phyloP scores from a whole-genome alignment of 2,797 vertebrate genomes.

The Poecilia gillii region DNA sequence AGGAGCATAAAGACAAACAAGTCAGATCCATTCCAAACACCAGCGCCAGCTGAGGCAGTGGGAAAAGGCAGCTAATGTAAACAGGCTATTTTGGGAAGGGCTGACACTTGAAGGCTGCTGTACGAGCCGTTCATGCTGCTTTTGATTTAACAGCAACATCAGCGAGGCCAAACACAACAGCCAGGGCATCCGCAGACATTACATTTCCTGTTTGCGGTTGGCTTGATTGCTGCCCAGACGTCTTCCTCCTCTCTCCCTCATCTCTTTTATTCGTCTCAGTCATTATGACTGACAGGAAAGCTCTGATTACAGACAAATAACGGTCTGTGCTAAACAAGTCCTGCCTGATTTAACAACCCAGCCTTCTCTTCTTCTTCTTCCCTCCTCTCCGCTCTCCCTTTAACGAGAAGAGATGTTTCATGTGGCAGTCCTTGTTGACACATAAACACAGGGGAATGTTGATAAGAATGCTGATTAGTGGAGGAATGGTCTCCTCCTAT shows the following conservation, averaged over 20 bases:
- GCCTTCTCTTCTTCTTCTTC: constrained; percentile 3
- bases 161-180: constrained; percentile 67
- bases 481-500: constrained; percentile 55
- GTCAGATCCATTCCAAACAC: constrained; percentile 61
- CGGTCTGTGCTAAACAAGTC: constrained; percentile 62
- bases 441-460: constrained; percentile 62
- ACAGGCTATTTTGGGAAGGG: constrained; percentile 65
- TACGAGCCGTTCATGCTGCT: constrained; percentile 65
- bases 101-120: constrained; percentile 62
- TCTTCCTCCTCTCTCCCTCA: constrained; percentile 61
- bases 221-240: constrained; percentile 76
- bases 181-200: constrained; percentile 65
- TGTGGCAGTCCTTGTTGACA: constrained; percentile 60
- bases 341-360: constrained; percentile 52
- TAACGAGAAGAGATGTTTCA: constrained; percentile 64
- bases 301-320: constrained; percentile 74
- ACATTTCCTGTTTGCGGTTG: constrained; percentile 75
- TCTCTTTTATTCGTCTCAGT: constrained; percentile 48
- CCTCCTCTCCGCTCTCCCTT: constrained; percentile 16
- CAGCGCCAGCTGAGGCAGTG: constrained; percentile 46
- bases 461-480: constrained; percentile 66
- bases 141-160: constrained; percentile 59
- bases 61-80: constrained; percentile 70
- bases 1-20: constrained; percentile 64
- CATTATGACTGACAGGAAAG: constrained; percentile 68